phyloP scores from a whole-genome alignment of 2,797 vertebrate genomes.

The Poeciliopsis gracilis region DNA sequence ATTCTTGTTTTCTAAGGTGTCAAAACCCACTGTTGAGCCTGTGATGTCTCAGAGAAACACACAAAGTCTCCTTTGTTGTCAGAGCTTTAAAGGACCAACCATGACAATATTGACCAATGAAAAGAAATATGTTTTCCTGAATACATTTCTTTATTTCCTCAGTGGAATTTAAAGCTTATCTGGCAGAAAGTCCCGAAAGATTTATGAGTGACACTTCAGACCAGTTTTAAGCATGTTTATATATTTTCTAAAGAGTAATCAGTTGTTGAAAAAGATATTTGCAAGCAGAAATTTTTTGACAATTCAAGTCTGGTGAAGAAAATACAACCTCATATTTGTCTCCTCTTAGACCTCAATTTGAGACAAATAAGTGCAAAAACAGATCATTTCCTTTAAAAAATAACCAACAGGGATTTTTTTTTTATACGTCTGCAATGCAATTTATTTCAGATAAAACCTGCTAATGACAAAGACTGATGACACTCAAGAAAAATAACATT shows the following conservation, averaged over 20 bases:
- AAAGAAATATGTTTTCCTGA: background rate
- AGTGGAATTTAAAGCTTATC: background rate
- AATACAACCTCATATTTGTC: background rate
- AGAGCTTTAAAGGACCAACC: background rate
- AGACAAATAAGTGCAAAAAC: conserved; percentile 6
- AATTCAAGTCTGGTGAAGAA: background rate
- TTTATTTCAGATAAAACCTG: conserved; percentile 15
- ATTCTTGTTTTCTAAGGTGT: background rate
- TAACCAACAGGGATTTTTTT: background rate
- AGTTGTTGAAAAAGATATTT: background rate
- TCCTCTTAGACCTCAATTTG: conserved; percentile 14
- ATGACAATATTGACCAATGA: background rate
- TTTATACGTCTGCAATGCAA: background rate
- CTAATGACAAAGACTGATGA: conserved; percentile 15
- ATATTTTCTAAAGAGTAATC: background rate
- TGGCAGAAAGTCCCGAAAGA: background rate
- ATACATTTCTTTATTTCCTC: background rate
- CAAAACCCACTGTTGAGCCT: background rate
- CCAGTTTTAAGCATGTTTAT: background rate
- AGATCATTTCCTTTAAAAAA: conserved; percentile 18
- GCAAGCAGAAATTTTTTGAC: background rate
- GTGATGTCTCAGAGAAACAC: conserved; percentile 5
- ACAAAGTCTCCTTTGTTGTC: background rate
- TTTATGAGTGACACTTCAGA: background rate
- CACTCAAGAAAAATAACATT: conserved; percentile 17